Base-by-base conservation (phyloP, 1,140 invertebrate genomes). In the Psilanteris sp. region DNA sequence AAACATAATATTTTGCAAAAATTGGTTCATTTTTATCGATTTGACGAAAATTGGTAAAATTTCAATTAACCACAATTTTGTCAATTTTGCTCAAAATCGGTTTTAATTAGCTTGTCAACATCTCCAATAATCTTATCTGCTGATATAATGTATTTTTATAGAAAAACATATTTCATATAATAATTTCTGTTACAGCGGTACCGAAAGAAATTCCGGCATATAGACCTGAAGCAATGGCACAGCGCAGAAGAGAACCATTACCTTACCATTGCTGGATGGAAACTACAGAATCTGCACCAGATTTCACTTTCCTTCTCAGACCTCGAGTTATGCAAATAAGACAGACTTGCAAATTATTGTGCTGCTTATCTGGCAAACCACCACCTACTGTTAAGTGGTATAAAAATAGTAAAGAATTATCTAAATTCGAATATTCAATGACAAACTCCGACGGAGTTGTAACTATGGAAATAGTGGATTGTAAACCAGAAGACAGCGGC, bases 271-370 rank as follows among this genome's bases (percentile, higher is more conserved):
- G 95, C 89, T 96, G 95, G 94, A 92, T 96, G 88, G 95, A 97
- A 87, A 94, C 94, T 75, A 93, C 92, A 81, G 96, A 97, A 88
- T 93, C 93, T 77, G 94, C 95, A 10, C 98, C 98, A 36, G 93
- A 92, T 82, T 99, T 99, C 89, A 98, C 96, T 76, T 99, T 99
- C 94, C 92, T 96, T 78, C 91, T 99, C 37, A 92, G 98, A 86
- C 97, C 97, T 83, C 95, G 98, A 86, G 94, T 99, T 54, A 99
- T 99, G 91, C 98, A 99, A 89, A 94, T 96, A 77, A 90, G 95
- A 36, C 93, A 96, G 81, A 96, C 95, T 32, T 97, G 95, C 89
- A 99, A 99, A 89, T 91, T 99, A n/a, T 92, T 99, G 1, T 99
- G 97, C 87, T 98, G 97, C 84, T 90, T 99, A 7, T 93, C 94